Evolutionary conservation across 2,888 invertebrate species (phyloP).

Genomic region (Corythucha ciliata): DNA sequence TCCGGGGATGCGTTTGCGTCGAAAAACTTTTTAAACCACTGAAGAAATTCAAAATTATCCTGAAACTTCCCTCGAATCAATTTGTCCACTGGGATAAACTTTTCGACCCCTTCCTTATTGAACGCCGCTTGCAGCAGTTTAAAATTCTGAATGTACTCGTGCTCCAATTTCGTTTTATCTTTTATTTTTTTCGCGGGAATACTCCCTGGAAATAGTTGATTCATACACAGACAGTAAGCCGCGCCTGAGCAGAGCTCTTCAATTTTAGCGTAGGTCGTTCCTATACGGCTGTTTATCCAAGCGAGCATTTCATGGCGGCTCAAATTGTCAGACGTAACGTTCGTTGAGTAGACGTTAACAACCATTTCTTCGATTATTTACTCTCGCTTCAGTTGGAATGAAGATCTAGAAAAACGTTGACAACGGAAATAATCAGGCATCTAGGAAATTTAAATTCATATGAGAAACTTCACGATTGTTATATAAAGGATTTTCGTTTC

Average conservation of each 20-base stretch:
- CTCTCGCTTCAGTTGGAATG: no score
- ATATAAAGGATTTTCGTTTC: no score
- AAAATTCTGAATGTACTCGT: conserved; percentile 25
- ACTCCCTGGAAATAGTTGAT: conserved; percentile 19
- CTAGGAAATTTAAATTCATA: no score
- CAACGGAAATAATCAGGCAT: no score
- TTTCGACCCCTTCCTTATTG: conserved; percentile 20
- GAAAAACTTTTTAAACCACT: conserved; percentile 24
- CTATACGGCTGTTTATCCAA: conserved; percentile 20
- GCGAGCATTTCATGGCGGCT: conserved; percentile 24
- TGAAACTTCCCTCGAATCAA: conserved; percentile 22
- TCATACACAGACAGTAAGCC: conserved; percentile 23
- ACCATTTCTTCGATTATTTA: conserved; percentile 24
- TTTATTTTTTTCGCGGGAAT: conserved; percentile 22
- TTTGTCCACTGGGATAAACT: conserved; percentile 45
- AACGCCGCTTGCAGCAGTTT: conserved; percentile 23
- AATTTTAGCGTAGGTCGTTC: conserved; percentile 16
- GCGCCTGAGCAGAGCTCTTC: conserved; percentile 23
- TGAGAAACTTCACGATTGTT: no score
- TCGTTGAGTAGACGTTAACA: conserved; percentile 24
- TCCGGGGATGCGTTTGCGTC: conserved; percentile 22
- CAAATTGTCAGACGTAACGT: conserved; percentile 22
- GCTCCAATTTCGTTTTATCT: conserved; percentile 20
- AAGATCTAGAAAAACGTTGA: no score
- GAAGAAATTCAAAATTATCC: conserved; percentile 24